Evolutionary conservation across 2,888 invertebrate genomes (phyloP).

Genomic region (Napeogenes inachia): DNA sequence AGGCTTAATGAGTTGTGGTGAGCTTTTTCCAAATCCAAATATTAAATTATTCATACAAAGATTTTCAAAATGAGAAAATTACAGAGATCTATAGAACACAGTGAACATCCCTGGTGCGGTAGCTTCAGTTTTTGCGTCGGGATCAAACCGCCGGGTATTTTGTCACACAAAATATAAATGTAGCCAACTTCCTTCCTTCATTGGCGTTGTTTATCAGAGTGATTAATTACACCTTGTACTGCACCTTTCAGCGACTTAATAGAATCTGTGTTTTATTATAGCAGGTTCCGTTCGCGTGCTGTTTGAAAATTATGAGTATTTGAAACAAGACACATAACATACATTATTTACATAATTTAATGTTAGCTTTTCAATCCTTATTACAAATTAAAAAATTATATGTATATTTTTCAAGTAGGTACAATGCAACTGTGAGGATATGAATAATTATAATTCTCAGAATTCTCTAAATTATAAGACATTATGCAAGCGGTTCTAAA

Average conservation of each 20-base stretch:
- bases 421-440: too few species aligned
- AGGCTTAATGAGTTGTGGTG: slow-evolving; percentile 24
- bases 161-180: slow-evolving; percentile 78
- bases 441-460: too few species aligned
- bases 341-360: too few species aligned
- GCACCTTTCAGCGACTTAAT: slow-evolving; percentile 45
- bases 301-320: neutral
- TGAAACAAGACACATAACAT: too few species aligned
- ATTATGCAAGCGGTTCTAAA: too few species aligned
- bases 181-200: slow-evolving; percentile 74
- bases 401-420: too few species aligned
- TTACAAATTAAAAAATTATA: too few species aligned
- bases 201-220: slow-evolving; percentile 72
- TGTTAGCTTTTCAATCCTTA: too few species aligned
- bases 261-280: slow-evolving; percentile 28
- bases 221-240: slow-evolving; percentile 65
- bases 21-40: neutral
- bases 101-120: slow-evolving; percentile 47
- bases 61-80: neutral
- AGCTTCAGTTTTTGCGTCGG: slow-evolving; percentile 75
- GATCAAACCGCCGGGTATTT: slow-evolving; percentile 76
- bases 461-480: too few species aligned
- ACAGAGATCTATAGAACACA: slow-evolving; percentile 28
- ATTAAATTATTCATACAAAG: neutral
- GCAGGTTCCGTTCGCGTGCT: slow-evolving; percentile 3